Evolutionary conservation across 1,140 invertebrate species (phyloP), one percentile per base, ranked within the genome.

Genomic region (Solenopsis invicta): DNA sequence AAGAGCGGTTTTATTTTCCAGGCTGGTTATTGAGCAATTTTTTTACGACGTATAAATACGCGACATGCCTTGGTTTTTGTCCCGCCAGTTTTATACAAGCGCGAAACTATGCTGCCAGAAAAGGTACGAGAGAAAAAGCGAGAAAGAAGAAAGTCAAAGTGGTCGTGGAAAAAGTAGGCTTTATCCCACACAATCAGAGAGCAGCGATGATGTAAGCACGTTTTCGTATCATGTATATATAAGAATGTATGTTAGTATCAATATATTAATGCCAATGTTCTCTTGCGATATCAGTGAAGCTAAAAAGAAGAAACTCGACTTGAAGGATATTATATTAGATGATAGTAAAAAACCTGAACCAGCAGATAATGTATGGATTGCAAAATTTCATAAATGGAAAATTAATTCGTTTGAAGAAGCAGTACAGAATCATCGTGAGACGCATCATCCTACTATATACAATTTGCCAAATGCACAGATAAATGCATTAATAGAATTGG

Each of bases 401-500:
- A 93, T 96, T 0, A 98, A 97, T 94, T 94, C 96, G 4, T 96
- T 98, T 18, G 94, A 94, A 50, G 97, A 98, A 92, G 98, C 98
- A n/a, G 95, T 98, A 9, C 92, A 96, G 78, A 96, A 95, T 89
- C 97, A 98, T 92, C 96, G 97, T 69, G 97, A 98, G 94, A 97
- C 96, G 0, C 97, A 98, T 93, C 97, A 98, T 93, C 97, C 97
- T 0, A 96, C 97, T 52, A 97, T 98, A 94, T 97, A 96, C 82
- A 97, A 98, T 95, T 92, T 95, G 61, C 97, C 97, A 2, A 95
- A 97, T 94, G 96, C 97, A 13, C 91, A 96, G 24, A 89, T 98
- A 0, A 96, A 95, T 87, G 96, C 97, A 45, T 95, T 95, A 50
- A 95, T 98, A 85, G 97, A 98, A 94, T 91, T 98, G 1, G 96